Conservation (phyloP, 2,797 vertebrate genomes). For the Sciurus carolinensis region DNA sequence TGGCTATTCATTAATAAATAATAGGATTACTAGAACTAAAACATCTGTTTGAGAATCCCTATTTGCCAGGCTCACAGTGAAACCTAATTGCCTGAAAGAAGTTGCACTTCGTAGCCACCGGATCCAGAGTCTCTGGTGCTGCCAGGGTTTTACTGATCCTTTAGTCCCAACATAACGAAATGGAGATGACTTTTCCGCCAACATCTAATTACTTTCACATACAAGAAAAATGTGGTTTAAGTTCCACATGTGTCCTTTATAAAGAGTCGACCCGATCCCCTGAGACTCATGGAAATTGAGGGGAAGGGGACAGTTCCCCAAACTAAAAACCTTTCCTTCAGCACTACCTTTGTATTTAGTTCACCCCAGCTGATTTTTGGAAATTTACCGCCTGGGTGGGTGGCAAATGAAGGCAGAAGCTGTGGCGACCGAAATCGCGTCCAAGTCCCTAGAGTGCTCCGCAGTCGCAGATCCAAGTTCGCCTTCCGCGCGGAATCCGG, state of each 20-base stretch:
- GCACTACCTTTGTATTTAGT: background rate
- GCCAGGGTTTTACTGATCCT: slow-evolving; percentile 57
- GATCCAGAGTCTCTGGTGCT: slow-evolving; percentile 31
- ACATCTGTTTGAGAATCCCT: slow-evolving; percentile 67
- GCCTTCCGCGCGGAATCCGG: background rate
- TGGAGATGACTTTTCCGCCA: background rate
- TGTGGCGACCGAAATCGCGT: background rate
- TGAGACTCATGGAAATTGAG: background rate
- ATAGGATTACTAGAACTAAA: slow-evolving; percentile 50
- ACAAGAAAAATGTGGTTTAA: background rate
- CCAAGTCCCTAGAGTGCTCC: background rate
- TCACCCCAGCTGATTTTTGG: background rate
- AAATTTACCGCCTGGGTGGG: background rate
- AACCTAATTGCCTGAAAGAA: slow-evolving; percentile 63
- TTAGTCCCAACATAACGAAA: background rate
- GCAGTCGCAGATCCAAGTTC: slow-evolving; percentile 75
- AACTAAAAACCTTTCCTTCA: background rate
- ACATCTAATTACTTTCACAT: background rate
- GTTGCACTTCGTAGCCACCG: slow-evolving; percentile 57
- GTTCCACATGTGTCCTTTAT: slow-evolving; percentile 10
- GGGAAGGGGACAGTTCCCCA: background rate
- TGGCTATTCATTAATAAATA: slow-evolving; percentile 66
- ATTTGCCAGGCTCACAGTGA: slow-evolving; percentile 47
- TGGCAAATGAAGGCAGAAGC: background rate
- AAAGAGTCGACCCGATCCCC: background rate